phyloP scores from a whole-genome alignment of 2,113 vertebrate genomes.

The Aplodontia rufa region DNA sequence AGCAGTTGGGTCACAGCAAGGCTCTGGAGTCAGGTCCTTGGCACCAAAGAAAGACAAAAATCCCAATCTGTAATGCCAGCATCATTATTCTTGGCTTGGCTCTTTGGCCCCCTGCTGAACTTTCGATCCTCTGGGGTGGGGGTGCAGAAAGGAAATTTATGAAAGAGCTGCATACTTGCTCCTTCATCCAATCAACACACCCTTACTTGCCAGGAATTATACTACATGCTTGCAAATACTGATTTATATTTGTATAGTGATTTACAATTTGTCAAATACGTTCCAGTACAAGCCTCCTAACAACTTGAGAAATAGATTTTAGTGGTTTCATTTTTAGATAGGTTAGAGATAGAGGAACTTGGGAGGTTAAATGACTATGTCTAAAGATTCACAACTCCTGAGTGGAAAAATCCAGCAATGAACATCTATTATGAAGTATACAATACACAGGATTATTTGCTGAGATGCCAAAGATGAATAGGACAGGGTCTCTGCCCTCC shows the following conservation, averaged over 20 bases:
- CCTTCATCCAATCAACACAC: not conserved
- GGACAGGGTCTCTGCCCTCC: not conserved
- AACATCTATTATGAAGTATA: not conserved
- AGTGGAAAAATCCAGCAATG: not conserved
- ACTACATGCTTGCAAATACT: not conserved
- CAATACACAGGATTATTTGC: not conserved
- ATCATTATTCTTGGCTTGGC: not conserved
- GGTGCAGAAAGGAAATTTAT: not conserved
- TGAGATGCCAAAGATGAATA: conserved; percentile 27
- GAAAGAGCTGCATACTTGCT: not conserved
- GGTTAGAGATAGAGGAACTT: not conserved
- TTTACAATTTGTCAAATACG: not conserved
- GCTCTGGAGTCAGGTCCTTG: not conserved
- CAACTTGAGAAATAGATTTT: conserved; percentile 9
- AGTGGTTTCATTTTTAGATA: not conserved
- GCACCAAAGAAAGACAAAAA: not conserved
- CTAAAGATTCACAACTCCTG: conserved; percentile 8
- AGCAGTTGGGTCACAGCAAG: not conserved
- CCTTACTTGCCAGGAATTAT: not conserved
- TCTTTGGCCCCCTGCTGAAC: not conserved
- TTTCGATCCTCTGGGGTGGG: not conserved
- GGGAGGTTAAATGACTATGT: conserved; percentile 38
- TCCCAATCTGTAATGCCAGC: not conserved
- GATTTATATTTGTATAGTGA: not conserved
- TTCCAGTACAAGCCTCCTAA: not conserved